Conservation (phyloP, 2,888 invertebrate species). For the Sepioteuthis lessoniana region DNA sequence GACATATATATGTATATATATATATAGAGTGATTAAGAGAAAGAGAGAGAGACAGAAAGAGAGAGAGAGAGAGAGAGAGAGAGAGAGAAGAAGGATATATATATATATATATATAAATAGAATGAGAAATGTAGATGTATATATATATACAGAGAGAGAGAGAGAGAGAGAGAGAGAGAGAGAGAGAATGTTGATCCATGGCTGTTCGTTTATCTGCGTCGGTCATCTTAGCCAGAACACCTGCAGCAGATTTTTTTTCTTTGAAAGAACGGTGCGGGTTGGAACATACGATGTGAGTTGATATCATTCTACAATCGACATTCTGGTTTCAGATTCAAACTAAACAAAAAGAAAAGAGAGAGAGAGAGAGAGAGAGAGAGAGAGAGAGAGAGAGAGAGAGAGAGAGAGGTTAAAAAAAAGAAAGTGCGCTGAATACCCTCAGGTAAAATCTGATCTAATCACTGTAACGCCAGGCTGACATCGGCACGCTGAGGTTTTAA, state of each 20-base stretch:
- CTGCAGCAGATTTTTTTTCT: not conserved
- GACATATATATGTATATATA: not conserved
- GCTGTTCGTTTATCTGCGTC: conserved; percentile 8
- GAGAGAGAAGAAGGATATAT: not conserved
- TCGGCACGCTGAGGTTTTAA: conserved; percentile 23
- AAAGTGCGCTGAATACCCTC: not conserved
- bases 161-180: not conserved
- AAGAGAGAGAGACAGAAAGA: not conserved
- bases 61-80: too few relatives aligned
- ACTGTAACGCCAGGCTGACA: conserved; percentile 20
- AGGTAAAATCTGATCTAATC: conserved; percentile 33
- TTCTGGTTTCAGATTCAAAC: conserved; percentile 13
- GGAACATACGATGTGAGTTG: not conserved
- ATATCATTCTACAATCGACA: conserved; percentile 33
- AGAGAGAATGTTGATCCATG: not conserved
- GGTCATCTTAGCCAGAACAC: conserved; percentile 33
- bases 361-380: not conserved
- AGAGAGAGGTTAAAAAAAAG: too few relatives aligned
- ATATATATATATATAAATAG: not conserved
- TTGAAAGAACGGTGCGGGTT: not conserved
- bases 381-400: not conserved
- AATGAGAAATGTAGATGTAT: not conserved
- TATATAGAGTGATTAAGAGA: not conserved
- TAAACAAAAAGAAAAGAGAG: not conserved
- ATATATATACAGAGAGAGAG: too few relatives aligned